Conservation (phyloP, 2,797 vertebrate species). For the Chromobotia macracanthus region DNA sequence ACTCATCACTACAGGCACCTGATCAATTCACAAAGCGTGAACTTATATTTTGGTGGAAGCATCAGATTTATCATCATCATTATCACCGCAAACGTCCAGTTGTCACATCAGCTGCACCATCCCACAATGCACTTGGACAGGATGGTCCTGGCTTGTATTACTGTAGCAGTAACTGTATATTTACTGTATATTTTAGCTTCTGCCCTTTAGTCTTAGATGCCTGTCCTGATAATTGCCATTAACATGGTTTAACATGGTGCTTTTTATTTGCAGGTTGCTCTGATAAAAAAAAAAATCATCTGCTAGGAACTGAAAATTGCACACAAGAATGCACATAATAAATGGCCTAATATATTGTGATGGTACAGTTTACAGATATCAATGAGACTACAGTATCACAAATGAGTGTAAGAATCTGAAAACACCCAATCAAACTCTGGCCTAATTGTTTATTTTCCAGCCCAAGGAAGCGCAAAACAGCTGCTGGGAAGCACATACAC, state of each 20-base stretch:
- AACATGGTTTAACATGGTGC: not conserved
- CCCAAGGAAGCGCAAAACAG: not conserved
- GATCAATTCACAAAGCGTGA: no score
- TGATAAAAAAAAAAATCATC: slow-evolving; percentile 2
- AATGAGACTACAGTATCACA: not conserved
- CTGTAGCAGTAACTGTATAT: slow-evolving; percentile 9
- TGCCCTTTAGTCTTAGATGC: not conserved
- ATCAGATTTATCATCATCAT: no score
- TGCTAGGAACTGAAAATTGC: not conserved
- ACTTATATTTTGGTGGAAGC: no score
- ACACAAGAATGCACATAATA: not conserved
- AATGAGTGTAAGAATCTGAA: not conserved
- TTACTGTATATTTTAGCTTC: not conserved
- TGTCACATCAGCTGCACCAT: no score
- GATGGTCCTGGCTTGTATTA: not conserved
- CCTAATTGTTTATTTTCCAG: not conserved
- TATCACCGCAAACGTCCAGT: no score
- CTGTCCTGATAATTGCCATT: slow-evolving; percentile 12
- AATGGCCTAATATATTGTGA: not conserved
- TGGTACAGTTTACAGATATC: not conserved
- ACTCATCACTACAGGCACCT: no score
- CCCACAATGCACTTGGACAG: no score
- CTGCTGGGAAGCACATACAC: not conserved
- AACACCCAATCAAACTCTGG: not conserved
- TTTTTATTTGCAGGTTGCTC: slow-evolving; percentile 1